Evolutionary conservation across 2,888 invertebrate species (phyloP), one percentile per base, ranked within the genome.

Genomic region (Cheilosia scutellata): DNA sequence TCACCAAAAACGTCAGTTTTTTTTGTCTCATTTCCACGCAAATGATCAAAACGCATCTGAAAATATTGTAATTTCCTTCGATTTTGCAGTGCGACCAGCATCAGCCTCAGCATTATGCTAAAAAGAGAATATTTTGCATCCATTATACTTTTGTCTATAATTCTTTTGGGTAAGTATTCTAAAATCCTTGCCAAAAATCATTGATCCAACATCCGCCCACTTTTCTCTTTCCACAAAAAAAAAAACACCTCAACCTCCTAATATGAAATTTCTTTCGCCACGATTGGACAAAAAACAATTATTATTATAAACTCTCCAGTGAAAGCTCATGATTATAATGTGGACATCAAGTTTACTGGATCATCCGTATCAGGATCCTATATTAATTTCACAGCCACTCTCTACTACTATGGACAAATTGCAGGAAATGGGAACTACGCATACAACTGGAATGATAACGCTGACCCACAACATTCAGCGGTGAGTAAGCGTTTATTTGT

Each of bases 351-450:
- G 11, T 94, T 94, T 86, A 94, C 95, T 91, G 95, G 95, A 7
- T 95, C 96, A 58, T 94, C 95, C n/a, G 95, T 96, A 16, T 92
- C 94, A 70, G 97, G 96, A 27, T 95, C 95, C 4, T 95, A 94
- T 66, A 93, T 96, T 51, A 95, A 95, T 87, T 95, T 97, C 90
- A 94, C 90, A 27, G 92, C 91, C 9, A 90, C 88, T 13, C 84
- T 92, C 5, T 90, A 89, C 55, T 88, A 91, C 65, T 89, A 88
- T 44, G 88, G 87, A 0, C 88, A 87, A 63, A 82, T 90, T 29
- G 90, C 91, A 13, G 80, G 93, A 60, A 89, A 89, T 4, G 94
- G 93, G 20, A 90, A 88, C 0, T 96, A 94, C 92, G 91, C 89
- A 40, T 95, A 93, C 89, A 87, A 71, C 4, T 96, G 96, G 94